phyloP scores from a whole-genome alignment of 1,140 invertebrate species.

The Trichomalopsis sarcophagae region DNA sequence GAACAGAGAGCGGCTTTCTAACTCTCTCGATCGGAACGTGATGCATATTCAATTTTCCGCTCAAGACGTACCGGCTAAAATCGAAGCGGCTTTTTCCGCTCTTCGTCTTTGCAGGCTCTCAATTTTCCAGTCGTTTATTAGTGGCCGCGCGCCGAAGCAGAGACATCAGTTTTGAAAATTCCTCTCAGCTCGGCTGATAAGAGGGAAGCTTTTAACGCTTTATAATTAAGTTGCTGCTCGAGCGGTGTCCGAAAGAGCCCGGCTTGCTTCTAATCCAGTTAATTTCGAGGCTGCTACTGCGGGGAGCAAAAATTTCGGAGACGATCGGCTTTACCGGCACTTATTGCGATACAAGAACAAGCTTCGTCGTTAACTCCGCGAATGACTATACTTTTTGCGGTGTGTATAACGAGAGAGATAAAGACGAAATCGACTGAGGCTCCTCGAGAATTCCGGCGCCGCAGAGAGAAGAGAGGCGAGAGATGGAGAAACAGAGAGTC shows the following conservation, averaged over 20 bases:
- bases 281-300: slow-evolving; percentile 33
- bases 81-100: slow-evolving; percentile 21
- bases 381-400: not conserved
- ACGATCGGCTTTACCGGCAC: not conserved
- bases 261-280: slow-evolving; percentile 58
- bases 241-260: not conserved
- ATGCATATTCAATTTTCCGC: slow-evolving; percentile 47
- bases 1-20: not conserved
- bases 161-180: slow-evolving; percentile 15
- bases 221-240: slow-evolving; percentile 62
- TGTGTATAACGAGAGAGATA: not conserved
- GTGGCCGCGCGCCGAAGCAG: not conserved
- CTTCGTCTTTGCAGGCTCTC: not conserved
- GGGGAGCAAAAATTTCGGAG: not conserved
- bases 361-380: not conserved
- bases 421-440: not conserved
- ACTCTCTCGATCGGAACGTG: slow-evolving; percentile 23
- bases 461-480: slow-evolving; percentile 6
- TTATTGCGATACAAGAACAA: too few species aligned
- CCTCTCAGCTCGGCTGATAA: slow-evolving; percentile 8
- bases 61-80: slow-evolving; percentile 31
- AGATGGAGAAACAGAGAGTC: slow-evolving; percentile 22
- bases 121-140: not conserved
- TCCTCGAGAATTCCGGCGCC: slow-evolving; percentile 31
- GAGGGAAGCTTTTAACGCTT: slow-evolving; percentile 63